Evolutionary conservation across 2,113 vertebrate genomes (phyloP).

Genomic region (Corvus cornix): DNA sequence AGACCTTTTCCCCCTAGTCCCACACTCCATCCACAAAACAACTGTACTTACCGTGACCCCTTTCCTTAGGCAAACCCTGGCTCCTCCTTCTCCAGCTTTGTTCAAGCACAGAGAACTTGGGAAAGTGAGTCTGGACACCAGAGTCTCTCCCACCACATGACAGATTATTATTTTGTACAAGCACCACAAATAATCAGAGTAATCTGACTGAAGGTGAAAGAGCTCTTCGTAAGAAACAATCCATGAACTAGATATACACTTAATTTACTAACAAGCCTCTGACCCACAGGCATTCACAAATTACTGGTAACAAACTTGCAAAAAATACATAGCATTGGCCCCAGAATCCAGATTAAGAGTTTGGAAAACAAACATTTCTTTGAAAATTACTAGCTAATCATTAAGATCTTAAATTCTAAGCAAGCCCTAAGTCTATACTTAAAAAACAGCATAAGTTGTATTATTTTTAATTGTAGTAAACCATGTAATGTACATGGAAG

Average conservation of each 20-base stretch:
- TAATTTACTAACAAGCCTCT: constrained; percentile 57
- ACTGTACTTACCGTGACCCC: not conserved
- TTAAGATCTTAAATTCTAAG: constrained; percentile 46
- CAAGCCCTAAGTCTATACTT: constrained; percentile 62
- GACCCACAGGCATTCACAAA: constrained; percentile 61
- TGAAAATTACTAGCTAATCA: constrained; percentile 49
- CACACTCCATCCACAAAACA: not conserved
- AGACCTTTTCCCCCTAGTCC: not conserved
- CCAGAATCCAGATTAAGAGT: constrained; percentile 20
- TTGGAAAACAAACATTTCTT: constrained; percentile 26
- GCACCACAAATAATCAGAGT: constrained; percentile 52
- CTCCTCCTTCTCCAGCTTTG: not conserved
- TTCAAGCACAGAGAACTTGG: not conserved
- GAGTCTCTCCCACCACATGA: not conserved
- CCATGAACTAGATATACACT: constrained; percentile 22
- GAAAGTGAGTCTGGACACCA: not conserved
- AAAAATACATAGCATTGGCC: constrained; percentile 26
- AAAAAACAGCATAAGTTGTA: constrained; percentile 31
- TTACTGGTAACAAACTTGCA: constrained; percentile 51
- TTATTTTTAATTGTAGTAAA: constrained; percentile 52
- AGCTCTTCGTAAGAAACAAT: constrained; percentile 30
- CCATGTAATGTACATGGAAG: constrained; percentile 75
- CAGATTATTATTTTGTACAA: constrained; percentile 10
- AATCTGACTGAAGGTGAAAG: constrained; percentile 44
- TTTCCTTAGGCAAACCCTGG: not conserved